Percentiles rank a stretch among this genome's conserved stretches.
These are phyloP conservation scores for human DNA, from an alignment of 2,113 vertebrate genomes.

Conservation along the genomic window DNA sequence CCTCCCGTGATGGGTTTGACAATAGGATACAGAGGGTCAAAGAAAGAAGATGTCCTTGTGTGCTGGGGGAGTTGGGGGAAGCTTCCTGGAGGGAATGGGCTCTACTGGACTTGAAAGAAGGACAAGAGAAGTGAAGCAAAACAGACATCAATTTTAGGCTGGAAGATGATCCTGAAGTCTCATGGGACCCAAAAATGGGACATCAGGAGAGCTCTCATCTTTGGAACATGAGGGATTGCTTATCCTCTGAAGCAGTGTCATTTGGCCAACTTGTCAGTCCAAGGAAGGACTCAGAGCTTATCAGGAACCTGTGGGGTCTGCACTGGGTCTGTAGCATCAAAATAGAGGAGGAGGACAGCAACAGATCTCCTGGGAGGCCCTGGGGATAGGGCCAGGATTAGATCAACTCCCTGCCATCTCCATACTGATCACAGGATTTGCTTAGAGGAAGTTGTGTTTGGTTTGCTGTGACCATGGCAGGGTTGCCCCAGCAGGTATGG, in stretches of 20 bases:
- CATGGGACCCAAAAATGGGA: not conserved
- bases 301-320: not conserved
- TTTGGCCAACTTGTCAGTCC: not conserved
- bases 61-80: not conserved
- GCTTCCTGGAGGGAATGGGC: not conserved
- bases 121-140: not conserved
- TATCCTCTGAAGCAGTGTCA: not conserved
- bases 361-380: not conserved
- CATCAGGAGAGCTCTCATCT: not conserved
- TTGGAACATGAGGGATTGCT: not conserved
- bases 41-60: not conserved
- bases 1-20: not conserved
- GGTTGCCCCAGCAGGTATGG: not conserved
- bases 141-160: not conserved
- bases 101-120: not conserved
- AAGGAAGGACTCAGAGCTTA: not conserved
- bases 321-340: not conserved
- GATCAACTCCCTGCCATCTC: not conserved
- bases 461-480: not conserved
- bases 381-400: not conserved
- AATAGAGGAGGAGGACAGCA: not conserved
- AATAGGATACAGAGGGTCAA: not conserved
- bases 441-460: not conserved
- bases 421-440: not conserved
- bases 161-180: not conserved